Conservation (phyloP, 2,888 invertebrate species). For the Cheiracanthium punctorium region DNA sequence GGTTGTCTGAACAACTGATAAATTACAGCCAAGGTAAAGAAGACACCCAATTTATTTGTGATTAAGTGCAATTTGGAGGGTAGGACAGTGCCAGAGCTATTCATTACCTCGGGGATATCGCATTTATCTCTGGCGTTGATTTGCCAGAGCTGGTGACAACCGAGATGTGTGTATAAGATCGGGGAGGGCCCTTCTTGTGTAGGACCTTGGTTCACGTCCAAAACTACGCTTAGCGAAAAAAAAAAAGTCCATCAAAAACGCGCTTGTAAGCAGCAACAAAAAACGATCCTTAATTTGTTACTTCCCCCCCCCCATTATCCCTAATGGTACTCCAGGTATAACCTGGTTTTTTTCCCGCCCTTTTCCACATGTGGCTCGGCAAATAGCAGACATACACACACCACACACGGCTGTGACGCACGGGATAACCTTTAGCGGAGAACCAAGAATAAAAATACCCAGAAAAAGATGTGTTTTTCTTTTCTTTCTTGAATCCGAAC, state of each 20-base stretch:
- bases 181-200: not conserved
- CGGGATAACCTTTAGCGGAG: constrained; percentile 51
- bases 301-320: not conserved
- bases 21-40: too few relatives aligned
- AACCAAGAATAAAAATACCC: constrained; percentile 13
- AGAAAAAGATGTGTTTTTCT: not conserved
- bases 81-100: not conserved
- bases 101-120: not conserved
- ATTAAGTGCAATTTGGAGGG: not conserved
- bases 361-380: constrained; percentile 21
- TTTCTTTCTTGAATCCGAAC: not conserved
- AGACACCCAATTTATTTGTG: not conserved
- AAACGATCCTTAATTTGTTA: not conserved
- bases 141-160: not conserved
- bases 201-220: not conserved
- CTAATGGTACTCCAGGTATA: not conserved
- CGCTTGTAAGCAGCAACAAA: not conserved
- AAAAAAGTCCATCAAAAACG: not conserved
- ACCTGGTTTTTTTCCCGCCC: not conserved
- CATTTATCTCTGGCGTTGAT: not conserved
- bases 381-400: constrained; percentile 14
- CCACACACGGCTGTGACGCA: constrained; percentile 44
- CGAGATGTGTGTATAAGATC: not conserved
- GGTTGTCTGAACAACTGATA: too few relatives aligned
- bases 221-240: not conserved